Evolutionary conservation across 1,140 invertebrate species (phyloP).

Genomic region (Lithobius niger): DNA sequence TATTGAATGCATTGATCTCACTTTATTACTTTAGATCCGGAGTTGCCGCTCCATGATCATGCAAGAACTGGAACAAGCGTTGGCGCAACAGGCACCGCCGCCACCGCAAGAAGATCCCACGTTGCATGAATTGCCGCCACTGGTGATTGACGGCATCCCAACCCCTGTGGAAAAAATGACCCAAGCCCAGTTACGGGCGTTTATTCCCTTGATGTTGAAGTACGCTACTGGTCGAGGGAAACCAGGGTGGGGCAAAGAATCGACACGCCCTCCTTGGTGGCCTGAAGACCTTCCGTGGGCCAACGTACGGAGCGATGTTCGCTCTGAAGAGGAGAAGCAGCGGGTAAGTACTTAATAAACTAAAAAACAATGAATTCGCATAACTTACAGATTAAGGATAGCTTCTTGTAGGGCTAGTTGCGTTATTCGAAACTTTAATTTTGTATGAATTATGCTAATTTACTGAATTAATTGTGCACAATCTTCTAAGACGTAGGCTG

Average conservation of each 20-base stretch:
- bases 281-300: conserved; percentile 94
- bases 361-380: no score
- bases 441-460: conserved; percentile 4
- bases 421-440: no score
- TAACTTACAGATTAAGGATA: no score
- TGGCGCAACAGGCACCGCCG: conserved; percentile 86
- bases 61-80: conserved; percentile 81
- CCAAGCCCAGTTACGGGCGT: conserved; percentile 87
- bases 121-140: conserved; percentile 83
- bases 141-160: conserved; percentile 94
- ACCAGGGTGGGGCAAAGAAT: conserved; percentile 92
- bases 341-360: conserved; percentile 64
- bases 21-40: conserved; percentile 54
- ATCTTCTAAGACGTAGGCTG: no score
- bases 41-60: conserved; percentile 80
- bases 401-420: no score
- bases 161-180: conserved; percentile 99
- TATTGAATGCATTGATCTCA: no score
- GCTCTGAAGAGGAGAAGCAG: conserved; percentile 91
- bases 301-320: conserved; percentile 92
- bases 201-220: conserved; percentile 95
- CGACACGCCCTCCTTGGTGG: conserved; percentile 92
- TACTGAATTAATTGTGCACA: not conserved
- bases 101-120: conserved; percentile 81
- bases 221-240: conserved; percentile 93